A percentile compares a stretch with the other conserved stretches of the same genome.
Evolutionary conservation across 2,888 invertebrate species (phyloP).

Genomic region (Spodoptera littoralis): DNA sequence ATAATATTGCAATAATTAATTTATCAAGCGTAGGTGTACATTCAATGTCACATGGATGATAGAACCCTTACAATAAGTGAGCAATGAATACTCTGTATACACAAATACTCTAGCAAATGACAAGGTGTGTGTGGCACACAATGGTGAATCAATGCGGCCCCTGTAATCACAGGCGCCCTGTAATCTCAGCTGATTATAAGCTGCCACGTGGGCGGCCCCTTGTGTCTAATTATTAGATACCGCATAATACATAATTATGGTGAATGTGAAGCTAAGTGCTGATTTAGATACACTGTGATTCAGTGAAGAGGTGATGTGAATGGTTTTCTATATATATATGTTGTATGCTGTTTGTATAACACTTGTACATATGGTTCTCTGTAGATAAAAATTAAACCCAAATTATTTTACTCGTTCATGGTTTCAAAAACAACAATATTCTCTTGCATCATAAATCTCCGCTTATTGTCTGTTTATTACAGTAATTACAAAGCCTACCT

Average conservation of each 20-base stretch:
- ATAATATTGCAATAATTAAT: too few relatives aligned
- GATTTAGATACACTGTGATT: not conserved
- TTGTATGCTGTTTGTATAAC: too few relatives aligned
- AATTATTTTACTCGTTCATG: too few relatives aligned
- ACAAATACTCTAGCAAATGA: constrained; percentile 42
- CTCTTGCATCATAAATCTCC: too few relatives aligned
- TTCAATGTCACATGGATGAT: not conserved
- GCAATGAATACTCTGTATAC: constrained; percentile 18
- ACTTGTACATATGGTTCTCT: too few relatives aligned
- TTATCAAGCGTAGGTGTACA: too few relatives aligned
- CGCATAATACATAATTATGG: constrained; percentile 30
- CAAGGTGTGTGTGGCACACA: constrained; percentile 53
- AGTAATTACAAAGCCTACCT: constrained; percentile 17
- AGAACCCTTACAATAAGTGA: constrained; percentile 7
- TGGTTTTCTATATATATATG: too few relatives aligned
- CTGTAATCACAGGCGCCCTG: constrained; percentile 47
- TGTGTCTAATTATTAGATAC: constrained; percentile 48
- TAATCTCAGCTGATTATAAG: constrained; percentile 44
- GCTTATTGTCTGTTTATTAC: too few relatives aligned
- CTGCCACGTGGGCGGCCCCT: constrained; percentile 30
- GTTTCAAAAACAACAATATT: too few relatives aligned
- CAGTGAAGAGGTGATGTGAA: not conserved
- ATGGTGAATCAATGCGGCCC: constrained; percentile 47
- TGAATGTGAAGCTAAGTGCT: constrained; percentile 14
- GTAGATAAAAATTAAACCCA: too few relatives aligned